A percentile compares a stretch with the other conserved stretches of the same genome.
These are phyloP conservation scores for Mastigias papua DNA, from an alignment of 30 jellyfish, hydroid and myxozoan genomes.

Conservation along the genomic window DNA sequence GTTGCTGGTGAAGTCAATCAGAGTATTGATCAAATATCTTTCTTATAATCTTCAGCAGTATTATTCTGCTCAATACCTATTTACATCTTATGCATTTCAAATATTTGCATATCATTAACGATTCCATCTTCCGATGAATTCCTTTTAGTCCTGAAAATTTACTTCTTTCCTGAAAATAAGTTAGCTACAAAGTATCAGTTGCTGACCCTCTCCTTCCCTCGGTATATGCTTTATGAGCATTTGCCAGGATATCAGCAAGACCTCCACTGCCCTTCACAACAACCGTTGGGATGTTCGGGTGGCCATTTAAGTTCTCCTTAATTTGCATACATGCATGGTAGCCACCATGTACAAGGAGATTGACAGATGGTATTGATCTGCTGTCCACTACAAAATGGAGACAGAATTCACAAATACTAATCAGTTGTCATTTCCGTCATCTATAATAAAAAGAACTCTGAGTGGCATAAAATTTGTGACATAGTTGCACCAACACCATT, in stretches of 20 bases:
- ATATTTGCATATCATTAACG: no score
- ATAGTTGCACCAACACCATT: no score
- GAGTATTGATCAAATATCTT: no score
- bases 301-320: constrained; percentile 13
- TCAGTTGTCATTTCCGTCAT: not conserved
- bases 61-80: no score
- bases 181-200: not conserved
- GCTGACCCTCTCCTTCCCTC: constrained; percentile 37
- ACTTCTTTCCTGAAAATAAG: not conserved
- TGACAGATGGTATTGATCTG: constrained; percentile 17
- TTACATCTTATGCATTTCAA: no score
- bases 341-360: constrained; percentile 20
- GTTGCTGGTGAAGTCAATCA: no score
- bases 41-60: no score
- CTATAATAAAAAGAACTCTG: not conserved
- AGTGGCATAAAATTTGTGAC: no score
- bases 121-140: not conserved
- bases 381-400: not conserved
- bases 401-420: not conserved
- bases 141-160: not conserved
- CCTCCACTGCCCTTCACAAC: constrained; percentile 46
- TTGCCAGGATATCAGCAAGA: constrained; percentile 19
- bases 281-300: constrained; percentile 41
- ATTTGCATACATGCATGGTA: constrained; percentile 41
- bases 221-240: not conserved